A percentile compares a stretch with the other conserved stretches of the same genome.
Evolutionary conservation across 2,888 invertebrate genomes (phyloP).

Genomic region (Clitarchus hookeri): DNA sequence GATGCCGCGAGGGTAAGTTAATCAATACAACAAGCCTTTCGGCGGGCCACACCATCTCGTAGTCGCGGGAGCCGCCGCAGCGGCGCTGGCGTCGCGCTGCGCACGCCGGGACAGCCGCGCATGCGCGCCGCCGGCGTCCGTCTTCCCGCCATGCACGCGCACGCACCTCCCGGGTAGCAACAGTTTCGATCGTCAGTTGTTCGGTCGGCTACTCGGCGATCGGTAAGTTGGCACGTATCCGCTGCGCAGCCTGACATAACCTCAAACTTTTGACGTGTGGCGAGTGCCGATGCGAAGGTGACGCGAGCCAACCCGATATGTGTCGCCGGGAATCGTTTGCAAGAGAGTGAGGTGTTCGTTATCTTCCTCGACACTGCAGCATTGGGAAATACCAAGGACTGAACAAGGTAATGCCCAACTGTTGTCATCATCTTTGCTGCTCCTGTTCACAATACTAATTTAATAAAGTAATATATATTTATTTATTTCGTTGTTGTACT

Average conservation of each 20-base stretch:
- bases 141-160: background rate
- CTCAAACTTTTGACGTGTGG: background rate
- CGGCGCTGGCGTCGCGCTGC: background rate
- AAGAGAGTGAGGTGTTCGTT: background rate
- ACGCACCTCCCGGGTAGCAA: background rate
- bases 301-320: background rate
- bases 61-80: too few species aligned
- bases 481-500: too few species aligned
- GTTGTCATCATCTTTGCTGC: background rate
- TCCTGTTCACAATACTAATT: background rate
- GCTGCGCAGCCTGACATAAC: background rate
- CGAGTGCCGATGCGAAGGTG: background rate
- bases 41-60: too few species aligned
- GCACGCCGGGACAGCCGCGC: background rate
- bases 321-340: background rate
- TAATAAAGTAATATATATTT: too few species aligned
- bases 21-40: too few species aligned
- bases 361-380: background rate
- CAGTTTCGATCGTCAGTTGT: constrained; percentile 14
- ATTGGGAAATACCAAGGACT: background rate
- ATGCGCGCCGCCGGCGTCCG: too few species aligned
- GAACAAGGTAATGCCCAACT: background rate
- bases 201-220: background rate
- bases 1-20: too few species aligned
- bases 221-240: background rate